Evolutionary conservation across 2,797 vertebrate genomes (phyloP).

Genomic region (Vipera ursinii): DNA sequence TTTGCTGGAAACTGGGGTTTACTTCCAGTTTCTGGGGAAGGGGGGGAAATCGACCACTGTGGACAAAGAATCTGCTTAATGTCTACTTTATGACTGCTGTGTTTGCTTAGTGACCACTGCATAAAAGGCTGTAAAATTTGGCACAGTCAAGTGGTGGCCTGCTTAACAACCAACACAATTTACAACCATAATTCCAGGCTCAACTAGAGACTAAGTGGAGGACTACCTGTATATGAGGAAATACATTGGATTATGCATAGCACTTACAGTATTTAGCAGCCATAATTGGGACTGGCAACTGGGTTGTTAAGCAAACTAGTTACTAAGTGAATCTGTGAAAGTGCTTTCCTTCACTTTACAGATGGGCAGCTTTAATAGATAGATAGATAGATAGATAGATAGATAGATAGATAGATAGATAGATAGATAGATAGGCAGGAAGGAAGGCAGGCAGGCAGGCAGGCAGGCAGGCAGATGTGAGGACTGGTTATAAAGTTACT

Average conservation of each 20-base stretch:
- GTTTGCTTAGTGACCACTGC: background rate
- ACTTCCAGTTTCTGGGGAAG: background rate
- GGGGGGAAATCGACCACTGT: background rate
- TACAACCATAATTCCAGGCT: background rate
- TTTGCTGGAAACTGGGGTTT: background rate
- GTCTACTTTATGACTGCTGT: background rate
- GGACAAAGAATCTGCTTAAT: background rate
- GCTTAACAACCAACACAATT: background rate
- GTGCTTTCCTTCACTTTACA: background rate
- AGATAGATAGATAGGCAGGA: too few species aligned
- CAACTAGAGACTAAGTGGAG: background rate
- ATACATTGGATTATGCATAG: background rate
- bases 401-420: too few species aligned
- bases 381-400: too few species aligned
- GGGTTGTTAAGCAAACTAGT: background rate
- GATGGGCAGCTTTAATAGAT: too few species aligned
- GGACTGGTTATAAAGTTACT: too few species aligned
- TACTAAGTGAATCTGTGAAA: background rate
- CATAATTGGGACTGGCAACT: background rate
- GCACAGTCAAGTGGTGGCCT: background rate
- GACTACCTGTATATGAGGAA: background rate
- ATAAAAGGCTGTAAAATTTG: background rate
- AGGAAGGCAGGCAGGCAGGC: too few species aligned
- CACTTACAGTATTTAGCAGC: background rate
- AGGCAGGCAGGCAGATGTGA: too few species aligned